Conservation (phyloP, 2,797 vertebrate genomes). For the Eupleurogrammus muticus region DNA sequence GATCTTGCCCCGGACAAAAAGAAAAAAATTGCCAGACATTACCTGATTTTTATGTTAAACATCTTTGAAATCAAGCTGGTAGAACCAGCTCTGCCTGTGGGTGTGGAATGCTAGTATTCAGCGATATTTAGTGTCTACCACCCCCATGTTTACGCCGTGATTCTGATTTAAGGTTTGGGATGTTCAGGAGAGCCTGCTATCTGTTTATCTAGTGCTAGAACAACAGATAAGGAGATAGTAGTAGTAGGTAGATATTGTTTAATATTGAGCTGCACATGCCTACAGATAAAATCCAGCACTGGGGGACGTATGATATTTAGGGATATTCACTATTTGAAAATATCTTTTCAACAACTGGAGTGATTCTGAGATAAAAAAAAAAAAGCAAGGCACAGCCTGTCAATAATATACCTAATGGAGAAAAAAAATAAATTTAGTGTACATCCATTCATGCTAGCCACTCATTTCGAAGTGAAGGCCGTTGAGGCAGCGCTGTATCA, state of each 20-base stretch:
- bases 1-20: too few species aligned
- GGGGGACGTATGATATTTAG: slow-evolving; percentile 27
- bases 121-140: too few species aligned
- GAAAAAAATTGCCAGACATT: too few species aligned
- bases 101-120: too few species aligned
- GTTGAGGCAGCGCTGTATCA: slow-evolving; percentile 56
- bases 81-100: too few species aligned
- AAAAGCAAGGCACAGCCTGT: slow-evolving; percentile 62
- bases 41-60: too few species aligned
- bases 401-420: slow-evolving; percentile 64
- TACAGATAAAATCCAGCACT: slow-evolving; percentile 23
- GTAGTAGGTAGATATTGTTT: slow-evolving; percentile 5
- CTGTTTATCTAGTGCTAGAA: too few species aligned
- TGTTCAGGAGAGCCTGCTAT: too few species aligned
- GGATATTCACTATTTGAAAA: slow-evolving; percentile 46
- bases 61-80: too few species aligned
- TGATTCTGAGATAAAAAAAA: slow-evolving; percentile 36
- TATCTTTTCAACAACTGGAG: slow-evolving; percentile 28
- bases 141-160: too few species aligned
- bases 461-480: slow-evolving; percentile 42
- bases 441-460: slow-evolving; percentile 62
- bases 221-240: too few species aligned
- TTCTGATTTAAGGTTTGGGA: too few species aligned
- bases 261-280: slow-evolving; percentile 29
- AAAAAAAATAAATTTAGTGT: slow-evolving; percentile 59